These are phyloP conservation scores for Zosterops hypoxanthus DNA, from an alignment of 2,113 vertebrate genomes.

Conservation along the genomic window DNA sequence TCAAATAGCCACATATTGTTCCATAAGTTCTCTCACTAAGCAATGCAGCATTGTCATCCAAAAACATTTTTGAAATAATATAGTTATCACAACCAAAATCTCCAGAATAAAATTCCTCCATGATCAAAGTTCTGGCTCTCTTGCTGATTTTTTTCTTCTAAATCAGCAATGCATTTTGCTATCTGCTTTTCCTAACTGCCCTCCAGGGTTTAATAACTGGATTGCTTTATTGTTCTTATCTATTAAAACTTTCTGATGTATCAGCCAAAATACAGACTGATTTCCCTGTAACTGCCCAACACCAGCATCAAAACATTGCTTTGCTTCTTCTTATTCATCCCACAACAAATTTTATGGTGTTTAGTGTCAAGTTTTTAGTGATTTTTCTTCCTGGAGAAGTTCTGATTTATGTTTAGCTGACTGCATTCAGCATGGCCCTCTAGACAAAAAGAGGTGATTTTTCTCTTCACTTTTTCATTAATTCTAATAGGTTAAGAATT, in stretches of 20 bases:
- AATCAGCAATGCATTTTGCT: slow-evolving; percentile 37
- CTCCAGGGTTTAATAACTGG: neutral
- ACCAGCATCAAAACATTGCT: neutral
- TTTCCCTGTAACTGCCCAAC: neutral
- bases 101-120: slow-evolving; percentile 37
- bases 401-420: neutral
- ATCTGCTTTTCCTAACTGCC: slow-evolving; percentile 30
- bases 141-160: neutral
- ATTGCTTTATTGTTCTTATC: slow-evolving; percentile 35
- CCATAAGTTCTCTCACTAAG: neutral
- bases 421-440: neutral
- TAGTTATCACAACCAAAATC: slow-evolving; percentile 11
- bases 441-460: neutral
- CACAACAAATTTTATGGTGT: neutral
- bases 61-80: neutral
- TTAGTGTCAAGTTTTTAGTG: neutral
- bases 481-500: neutral
- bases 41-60: neutral
- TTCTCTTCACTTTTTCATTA: neutral
- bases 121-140: slow-evolving; percentile 30
- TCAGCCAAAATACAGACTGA: slow-evolving; percentile 15
- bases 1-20: neutral
- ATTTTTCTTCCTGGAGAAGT: neutral
- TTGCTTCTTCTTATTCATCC: neutral
- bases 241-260: neutral